Base-by-base conservation (phyloP, 2,888 invertebrate genomes). In the Limnephilus rhombicus region DNA sequence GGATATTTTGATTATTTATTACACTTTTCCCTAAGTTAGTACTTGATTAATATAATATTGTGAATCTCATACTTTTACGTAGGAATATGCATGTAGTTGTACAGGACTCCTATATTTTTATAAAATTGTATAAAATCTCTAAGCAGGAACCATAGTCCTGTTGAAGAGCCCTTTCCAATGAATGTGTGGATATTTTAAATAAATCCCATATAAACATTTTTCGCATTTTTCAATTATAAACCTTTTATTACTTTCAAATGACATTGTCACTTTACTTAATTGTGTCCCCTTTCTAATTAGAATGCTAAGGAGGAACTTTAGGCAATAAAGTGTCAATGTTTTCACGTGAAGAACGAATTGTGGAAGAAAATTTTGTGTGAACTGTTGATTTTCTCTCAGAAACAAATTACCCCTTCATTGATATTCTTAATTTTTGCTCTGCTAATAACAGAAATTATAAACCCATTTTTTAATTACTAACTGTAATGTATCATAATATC, bases 41-140 rank as follows among this genome's bases (percentile, higher is more conserved):
- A 31, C 18, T 34, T 83, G 11, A 83, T 83, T 83, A 31, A 18
- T 68, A 68, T 68, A 68, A 18, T 15, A 18, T 15, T 83, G 31
- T 83, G 83, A 83, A 83, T 83, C 83, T 83, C 83, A 82, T 83
- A 83, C 15, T 83, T 31, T 31, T 34, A 83, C 83, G 31, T 83
- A 83, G 31, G 34, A 83, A 83, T 83, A 83, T 83, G 83, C 18
- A 83, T 34, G 5, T 0, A 68, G 18, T 68, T 68, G 53, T 68
- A 68, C 53, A 68, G 53, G 53, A 68, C 18, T 68, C 53, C 53
- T 68, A 68, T 68, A 68, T 68, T 68, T 68, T 68, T 68, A 68
- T 68, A 68, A 68, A 68, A 68, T 4, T 68, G 53, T 68, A 18
- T 68, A 18, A 68, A 24, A 68, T 18, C 53, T 68, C 24, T 18